Evolutionary conservation across 2,113 vertebrate species (phyloP), one percentile per base, ranked within the genome.

Genomic region (Bagarius yarrelli): DNA sequence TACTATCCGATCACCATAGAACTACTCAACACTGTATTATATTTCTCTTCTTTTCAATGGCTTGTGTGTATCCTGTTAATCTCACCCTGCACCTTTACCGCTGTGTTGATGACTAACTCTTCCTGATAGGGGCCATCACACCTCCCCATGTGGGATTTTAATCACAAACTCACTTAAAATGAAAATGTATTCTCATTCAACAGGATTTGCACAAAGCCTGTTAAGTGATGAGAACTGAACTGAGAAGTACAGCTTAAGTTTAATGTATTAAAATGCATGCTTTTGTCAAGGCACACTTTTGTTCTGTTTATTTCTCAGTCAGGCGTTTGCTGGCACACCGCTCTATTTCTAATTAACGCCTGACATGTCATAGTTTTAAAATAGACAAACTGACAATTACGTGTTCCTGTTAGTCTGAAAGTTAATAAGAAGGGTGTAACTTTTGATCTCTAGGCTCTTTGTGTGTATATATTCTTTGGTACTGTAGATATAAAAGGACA

Each of bases 331-430:
- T 76, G 74, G 55, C 78, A 40, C 82, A 36, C 50, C 50, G 32
- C 40, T 64, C 19, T 52, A 44, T 74, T 72, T 87, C 72, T 84
- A 83, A 85, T 83, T 87, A 87, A 47, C 86, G 52, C 81, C 66
- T 81, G 67, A 25, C 78, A 74, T 74, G 81, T 81, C 72, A 75
- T 30, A 53, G 76, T 76, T 81, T 47, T 79, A 34, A 85, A 82
- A 75, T 63, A 73, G 69, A 64, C 57, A 16, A 60, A 72, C 40
- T 76, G 71, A 75, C 80, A 74, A 32, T 53, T 52, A 50, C n/a
- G 23, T 57, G 71, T 81, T 57, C 34, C 3, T 40, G 50, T 13
- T 44, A 75, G 13, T 44, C 59, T 56, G 50, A 40, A 76, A 57
- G 27, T 47, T 72, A 40, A 74, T 66, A 81, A 76, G 32, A 75